Conservation (phyloP, 2,888 invertebrate genomes). For the Diarsia mendica region DNA sequence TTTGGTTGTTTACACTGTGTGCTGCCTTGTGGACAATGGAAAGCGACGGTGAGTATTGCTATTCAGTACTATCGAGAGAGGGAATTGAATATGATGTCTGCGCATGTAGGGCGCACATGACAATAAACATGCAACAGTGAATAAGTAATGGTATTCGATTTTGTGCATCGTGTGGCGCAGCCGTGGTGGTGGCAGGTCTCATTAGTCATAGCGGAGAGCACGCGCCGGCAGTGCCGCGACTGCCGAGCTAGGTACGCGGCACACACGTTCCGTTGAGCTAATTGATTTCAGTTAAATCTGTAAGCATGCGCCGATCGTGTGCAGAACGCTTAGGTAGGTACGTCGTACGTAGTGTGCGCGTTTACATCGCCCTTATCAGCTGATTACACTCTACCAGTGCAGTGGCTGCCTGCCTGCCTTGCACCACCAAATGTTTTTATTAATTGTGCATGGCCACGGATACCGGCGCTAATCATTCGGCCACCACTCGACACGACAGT, state of each 20-base stretch:
- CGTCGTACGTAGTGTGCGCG: constrained; percentile 69
- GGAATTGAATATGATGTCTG: constrained; percentile 78
- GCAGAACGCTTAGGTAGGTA: constrained; percentile 69
- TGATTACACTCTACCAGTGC: constrained; percentile 82
- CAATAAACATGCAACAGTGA: constrained; percentile 87
- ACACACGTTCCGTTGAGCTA: constrained; percentile 68
- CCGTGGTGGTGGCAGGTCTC: constrained; percentile 74
- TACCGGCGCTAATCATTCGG: constrained; percentile 52
- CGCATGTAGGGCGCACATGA: constrained; percentile 87
- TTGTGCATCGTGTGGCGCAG: constrained; percentile 86
- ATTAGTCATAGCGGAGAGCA: constrained; percentile 71
- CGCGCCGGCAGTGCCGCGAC: constrained; percentile 59
- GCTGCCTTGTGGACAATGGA: constrained; percentile 86
- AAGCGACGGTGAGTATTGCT: constrained; percentile 86
- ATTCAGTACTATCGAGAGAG: constrained; percentile 67
- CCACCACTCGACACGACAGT: constrained; percentile 27
- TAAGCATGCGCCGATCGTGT: constrained; percentile 85
- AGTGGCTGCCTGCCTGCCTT: constrained; percentile 69
- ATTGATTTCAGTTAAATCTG: constrained; percentile 84
- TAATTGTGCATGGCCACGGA: constrained; percentile 64
- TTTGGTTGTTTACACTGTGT: constrained; percentile 87
- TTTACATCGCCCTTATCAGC: constrained; percentile 85
- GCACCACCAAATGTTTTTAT: constrained; percentile 76
- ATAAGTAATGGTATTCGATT: constrained; percentile 87
- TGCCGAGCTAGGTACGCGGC: constrained; percentile 56